These are phyloP conservation scores for Seladonia tumulorum DNA, from an alignment of 2,888 invertebrate genomes.

Conservation along the genomic window DNA sequence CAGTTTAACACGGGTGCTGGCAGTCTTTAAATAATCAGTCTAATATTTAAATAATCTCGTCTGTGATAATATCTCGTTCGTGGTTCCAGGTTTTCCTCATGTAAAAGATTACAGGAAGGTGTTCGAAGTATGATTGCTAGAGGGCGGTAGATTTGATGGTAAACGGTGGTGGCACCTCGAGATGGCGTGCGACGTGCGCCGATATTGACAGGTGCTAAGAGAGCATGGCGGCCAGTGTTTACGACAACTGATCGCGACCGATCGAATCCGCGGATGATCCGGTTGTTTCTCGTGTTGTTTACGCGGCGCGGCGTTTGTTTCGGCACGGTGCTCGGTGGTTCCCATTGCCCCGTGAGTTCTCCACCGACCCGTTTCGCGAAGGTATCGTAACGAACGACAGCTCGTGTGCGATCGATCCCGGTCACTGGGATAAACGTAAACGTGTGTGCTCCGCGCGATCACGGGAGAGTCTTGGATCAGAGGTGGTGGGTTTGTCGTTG, in stretches of 20 bases:
- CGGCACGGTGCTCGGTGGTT: constrained; percentile 11
- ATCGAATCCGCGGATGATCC: constrained; percentile 67
- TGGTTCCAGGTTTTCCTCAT: too few species aligned
- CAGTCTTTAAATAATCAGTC: too few species aligned
- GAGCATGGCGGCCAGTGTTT: constrained; percentile 83
- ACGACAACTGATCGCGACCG: constrained; percentile 81
- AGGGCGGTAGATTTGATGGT: neutral
- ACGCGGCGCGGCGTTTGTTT: constrained; percentile 16
- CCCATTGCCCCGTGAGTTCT: neutral
- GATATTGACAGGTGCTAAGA: constrained; percentile 80
- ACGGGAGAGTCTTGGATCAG: constrained; percentile 60
- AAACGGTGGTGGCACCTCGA: constrained; percentile 32
- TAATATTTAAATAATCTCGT: too few species aligned
- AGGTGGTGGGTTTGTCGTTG: constrained; percentile 66
- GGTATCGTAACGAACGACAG: neutral
- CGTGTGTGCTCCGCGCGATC: constrained; percentile 39
- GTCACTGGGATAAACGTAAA: constrained; percentile 48
- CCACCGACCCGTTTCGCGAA: neutral
- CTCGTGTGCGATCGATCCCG: constrained; percentile 18
- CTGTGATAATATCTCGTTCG: too few species aligned
- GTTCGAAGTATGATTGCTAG: neutral
- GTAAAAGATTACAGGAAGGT: neutral
- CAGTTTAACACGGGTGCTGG: too few species aligned
- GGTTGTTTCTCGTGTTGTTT: constrained; percentile 56
- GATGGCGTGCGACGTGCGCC: constrained; percentile 68